These are phyloP conservation scores for Sandelia bainsii DNA, from an alignment of 2,797 vertebrate species.

Conservation along the genomic window DNA sequence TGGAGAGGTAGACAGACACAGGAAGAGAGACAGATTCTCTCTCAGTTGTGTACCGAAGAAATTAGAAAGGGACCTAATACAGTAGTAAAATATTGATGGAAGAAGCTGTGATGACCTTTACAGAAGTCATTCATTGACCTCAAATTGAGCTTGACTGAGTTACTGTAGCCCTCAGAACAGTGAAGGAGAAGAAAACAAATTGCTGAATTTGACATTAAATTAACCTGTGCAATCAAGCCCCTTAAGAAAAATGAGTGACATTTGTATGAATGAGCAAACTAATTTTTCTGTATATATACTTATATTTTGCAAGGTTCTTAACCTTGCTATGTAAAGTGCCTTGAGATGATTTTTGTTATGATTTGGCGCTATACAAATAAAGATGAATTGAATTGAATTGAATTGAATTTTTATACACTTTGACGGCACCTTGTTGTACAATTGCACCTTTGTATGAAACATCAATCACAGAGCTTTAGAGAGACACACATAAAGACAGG, in stretches of 20 bases:
- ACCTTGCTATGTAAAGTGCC: no score
- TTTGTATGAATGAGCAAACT: constrained; percentile 21
- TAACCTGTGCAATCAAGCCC: not conserved
- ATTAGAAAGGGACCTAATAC: constrained; percentile 65
- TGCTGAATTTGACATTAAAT: not conserved
- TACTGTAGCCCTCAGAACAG: constrained; percentile 4
- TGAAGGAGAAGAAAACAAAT: not conserved
- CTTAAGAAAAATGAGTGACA: constrained; percentile 20
- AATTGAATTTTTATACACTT: no score
- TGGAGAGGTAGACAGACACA: constrained; percentile 44
- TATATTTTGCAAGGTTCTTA: no score
- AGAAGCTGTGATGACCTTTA: constrained; percentile 53
- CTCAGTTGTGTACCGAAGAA: constrained; percentile 52
- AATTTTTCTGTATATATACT: no score
- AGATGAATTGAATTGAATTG: no score
- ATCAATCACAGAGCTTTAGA: constrained; percentile 6
- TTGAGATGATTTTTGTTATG: no score
- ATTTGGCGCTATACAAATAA: no score
- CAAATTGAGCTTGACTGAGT: constrained; percentile 35
- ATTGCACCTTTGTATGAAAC: constrained; percentile 28
- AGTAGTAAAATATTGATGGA: constrained; percentile 47
- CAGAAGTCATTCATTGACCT: constrained; percentile 29
- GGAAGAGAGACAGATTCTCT: constrained; percentile 35
- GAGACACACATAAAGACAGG: constrained; percentile 10
- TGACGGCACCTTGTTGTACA: constrained; percentile 11